Evolutionary conservation across 2,797 vertebrate genomes (phyloP), one percentile per base, ranked within the genome.

Genomic region (Sebastes steindachneri): DNA sequence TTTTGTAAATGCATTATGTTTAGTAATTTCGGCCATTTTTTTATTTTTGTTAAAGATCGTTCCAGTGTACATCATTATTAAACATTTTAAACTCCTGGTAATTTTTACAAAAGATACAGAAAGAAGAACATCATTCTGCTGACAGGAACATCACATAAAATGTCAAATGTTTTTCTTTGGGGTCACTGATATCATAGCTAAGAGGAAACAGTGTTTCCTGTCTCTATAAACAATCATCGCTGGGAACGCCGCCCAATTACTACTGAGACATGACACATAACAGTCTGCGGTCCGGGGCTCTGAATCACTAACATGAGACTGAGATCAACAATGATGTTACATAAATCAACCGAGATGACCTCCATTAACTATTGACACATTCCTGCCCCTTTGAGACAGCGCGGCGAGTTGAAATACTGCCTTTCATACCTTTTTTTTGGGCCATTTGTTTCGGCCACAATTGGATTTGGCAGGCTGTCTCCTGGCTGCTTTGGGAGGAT

Each of bases 311-410:
- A 60, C 70, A 75, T 59, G 71, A 83, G 53, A 45, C 67, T 5
- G 8, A 72, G 48, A 69, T 62, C 26, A 70, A 72, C 62, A 48
- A 45, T 26, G 63, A 72, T 2, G 59, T 86, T 45, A 45, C 58
- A 63, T 68, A 75, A 86, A 76, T 79, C 66, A 68, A 51, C 74
- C 3, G 1, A 53, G 74, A 73, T 73, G 70, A 87, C 73, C 73
- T 71, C 78, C 31, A 3, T 65, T 59, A 26, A 53, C 68, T 19
- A 19, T 14, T 35, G 65, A 86, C 73, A 85, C 67, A 35, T 74
- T 25, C 54, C 63, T 79, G 26, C 41, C 60, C 59, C 53, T 79
- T 51, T 51, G 41, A 82, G 59, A 75, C 33, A 4, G 26, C 9
- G 3, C 11, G 65, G 37, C n/a, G 1, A 21, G 60, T 10, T 82